A percentile compares a stretch with the other conserved stretches of the same genome.
Conservation (phyloP, 2,113 vertebrate genomes). For the Sisor rabdophorus region DNA sequence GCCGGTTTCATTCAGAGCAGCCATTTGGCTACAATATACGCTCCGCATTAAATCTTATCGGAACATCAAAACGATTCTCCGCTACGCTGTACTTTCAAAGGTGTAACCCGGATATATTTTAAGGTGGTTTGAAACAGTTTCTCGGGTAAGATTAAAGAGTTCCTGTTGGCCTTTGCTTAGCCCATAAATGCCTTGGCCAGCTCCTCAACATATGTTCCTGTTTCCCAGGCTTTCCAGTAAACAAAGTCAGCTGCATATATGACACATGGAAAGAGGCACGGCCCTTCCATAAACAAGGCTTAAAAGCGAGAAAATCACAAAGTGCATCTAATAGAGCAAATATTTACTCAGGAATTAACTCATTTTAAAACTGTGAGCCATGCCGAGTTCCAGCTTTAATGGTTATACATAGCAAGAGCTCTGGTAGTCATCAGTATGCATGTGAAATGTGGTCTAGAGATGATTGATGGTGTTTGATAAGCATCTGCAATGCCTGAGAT, state of each 20-base stretch:
- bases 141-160: conserved; percentile 35
- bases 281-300: conserved; percentile 38
- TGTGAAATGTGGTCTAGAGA: conserved; percentile 4
- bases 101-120: conserved; percentile 15
- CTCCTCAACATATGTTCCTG: conserved; percentile 32
- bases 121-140: not conserved
- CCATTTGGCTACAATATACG: not conserved
- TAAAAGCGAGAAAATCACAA: conserved; percentile 34
- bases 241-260: conserved; percentile 41
- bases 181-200: conserved; percentile 32
- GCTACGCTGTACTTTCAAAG: not conserved
- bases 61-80: not conserved
- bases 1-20: not conserved
- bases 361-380: conserved; percentile 21
- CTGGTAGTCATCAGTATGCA: conserved; percentile 14
- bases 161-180: conserved; percentile 37
- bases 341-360: conserved; percentile 45
- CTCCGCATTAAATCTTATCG: not conserved
- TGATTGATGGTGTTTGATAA: conserved; percentile 36
- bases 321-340: conserved; percentile 45
- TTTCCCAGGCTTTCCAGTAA: conserved; percentile 26
- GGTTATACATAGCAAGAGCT: conserved; percentile 11
- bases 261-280: conserved; percentile 33
- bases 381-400: conserved; percentile 24
- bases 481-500: not conserved